Conservation (phyloP, 2,888 invertebrate genomes). For the Mesorhabditis sp. region DNA sequence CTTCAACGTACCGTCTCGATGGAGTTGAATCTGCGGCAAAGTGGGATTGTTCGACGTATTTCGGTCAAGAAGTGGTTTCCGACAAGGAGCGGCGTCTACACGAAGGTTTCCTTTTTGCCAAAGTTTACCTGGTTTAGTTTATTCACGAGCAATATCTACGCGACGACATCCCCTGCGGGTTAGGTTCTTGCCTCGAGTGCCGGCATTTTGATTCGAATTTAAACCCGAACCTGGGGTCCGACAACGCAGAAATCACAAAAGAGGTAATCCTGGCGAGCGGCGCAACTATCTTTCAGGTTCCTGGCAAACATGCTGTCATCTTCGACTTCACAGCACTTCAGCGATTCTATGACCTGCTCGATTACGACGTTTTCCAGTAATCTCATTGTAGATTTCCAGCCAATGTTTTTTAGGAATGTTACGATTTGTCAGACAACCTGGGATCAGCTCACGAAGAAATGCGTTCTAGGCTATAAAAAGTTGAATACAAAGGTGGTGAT, state of each 20-base stretch:
- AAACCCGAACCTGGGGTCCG: background rate
- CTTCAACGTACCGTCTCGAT: constrained; percentile 8
- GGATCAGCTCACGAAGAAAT: constrained; percentile 66
- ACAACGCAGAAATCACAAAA: constrained; percentile 14
- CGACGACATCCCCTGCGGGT: constrained; percentile 49
- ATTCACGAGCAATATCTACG: constrained; percentile 50
- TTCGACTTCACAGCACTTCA: constrained; percentile 39
- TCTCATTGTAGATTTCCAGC: background rate
- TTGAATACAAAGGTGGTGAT: constrained; percentile 63
- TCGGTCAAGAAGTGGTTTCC: constrained; percentile 31
- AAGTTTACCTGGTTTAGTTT: constrained; percentile 30
- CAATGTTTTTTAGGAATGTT: constrained; percentile 29
- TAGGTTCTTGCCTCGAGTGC: constrained; percentile 21
- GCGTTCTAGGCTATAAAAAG: constrained; percentile 81
- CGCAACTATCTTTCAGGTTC: constrained; percentile 17
- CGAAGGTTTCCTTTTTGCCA: constrained; percentile 21
- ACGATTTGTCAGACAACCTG: constrained; percentile 47
- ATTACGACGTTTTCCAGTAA: constrained; percentile 39
- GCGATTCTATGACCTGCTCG: constrained; percentile 51
- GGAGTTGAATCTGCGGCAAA: constrained; percentile 45
- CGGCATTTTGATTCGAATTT: constrained; percentile 5
- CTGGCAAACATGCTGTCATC: constrained; percentile 30
- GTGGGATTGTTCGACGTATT: constrained; percentile 36
- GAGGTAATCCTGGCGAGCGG: constrained; percentile 7
- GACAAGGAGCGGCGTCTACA: constrained; percentile 32